Evolutionary conservation across 2,797 vertebrate species (phyloP), one percentile per base, ranked within the genome.

Genomic region (Hyperoplus lanceolatus): DNA sequence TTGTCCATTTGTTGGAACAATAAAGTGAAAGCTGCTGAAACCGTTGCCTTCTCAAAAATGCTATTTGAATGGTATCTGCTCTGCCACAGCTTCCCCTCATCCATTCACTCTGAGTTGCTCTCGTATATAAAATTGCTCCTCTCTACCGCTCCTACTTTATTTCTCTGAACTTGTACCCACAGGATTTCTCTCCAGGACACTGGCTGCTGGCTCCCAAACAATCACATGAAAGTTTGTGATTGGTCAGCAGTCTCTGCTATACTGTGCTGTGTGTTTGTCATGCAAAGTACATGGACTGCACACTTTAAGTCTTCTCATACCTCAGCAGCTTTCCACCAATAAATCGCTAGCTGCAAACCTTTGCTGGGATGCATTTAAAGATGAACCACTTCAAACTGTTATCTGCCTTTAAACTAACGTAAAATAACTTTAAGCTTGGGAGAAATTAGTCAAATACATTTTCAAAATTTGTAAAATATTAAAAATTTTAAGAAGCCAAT

Each of bases 11-110:
- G 18, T 77, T 46, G 73, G 71, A 84, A 87, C 83, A 89, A 88
- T 91, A 84, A 91, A 90, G 77, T 81, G 76, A 83, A 89, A 91
- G 85, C 90, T 90, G 87, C 77, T 79, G 76, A 68, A 87, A 80
- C 29, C 4, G 66, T 72, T 85, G 29, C 72, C 78, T 73, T 87
- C 69, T 76, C 61, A 73, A 70, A 84, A 76, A 77, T 87, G 84
- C 79, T 79, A 77, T 74, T 79, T 89, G 84, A 89, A 90, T 87
- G 78, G 75, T 87, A 90, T 91, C 88, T 85, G 69, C 79, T 89
- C 75, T 83, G 73, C 78, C 70, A 66, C 84, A 87, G 84, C 84
- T 88, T 81, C 66, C 29, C n/a, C 79, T 73, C 64, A n/a, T 70
- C 75, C 85, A 87, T 89, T 92, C 75, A 85, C 71, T 85, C 79